Percentiles rank a stretch among this genome's conserved stretches.
These are phyloP conservation scores for Zaprionus davidi DNA, from an alignment of 1,140 invertebrate genomes.

Conservation along the genomic window DNA sequence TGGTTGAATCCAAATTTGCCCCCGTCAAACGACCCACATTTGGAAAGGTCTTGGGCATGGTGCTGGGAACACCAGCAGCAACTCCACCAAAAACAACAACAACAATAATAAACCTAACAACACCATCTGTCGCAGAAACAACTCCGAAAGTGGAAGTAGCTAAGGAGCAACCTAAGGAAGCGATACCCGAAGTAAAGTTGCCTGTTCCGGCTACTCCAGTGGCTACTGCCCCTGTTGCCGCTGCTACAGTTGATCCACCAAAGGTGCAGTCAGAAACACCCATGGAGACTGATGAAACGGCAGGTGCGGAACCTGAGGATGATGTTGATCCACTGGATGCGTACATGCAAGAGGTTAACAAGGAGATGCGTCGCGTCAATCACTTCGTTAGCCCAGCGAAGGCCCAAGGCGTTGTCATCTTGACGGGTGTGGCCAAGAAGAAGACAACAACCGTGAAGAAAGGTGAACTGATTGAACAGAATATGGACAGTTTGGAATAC, in stretches of 20 bases:
- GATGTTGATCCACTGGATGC: conserved; percentile 98
- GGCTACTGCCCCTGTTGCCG: background rate
- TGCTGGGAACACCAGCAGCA: conserved; percentile 10
- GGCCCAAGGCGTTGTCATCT: conserved; percentile 88
- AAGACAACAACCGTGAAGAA: conserved; percentile 89
- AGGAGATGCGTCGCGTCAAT: conserved; percentile 96
- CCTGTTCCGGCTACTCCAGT: background rate
- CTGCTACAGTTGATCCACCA: background rate
- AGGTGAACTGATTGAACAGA: conserved; percentile 98
- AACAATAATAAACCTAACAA: background rate
- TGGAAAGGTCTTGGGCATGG: conserved; percentile 59
- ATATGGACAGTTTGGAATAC: conserved; percentile 98
- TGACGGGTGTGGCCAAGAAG: conserved; percentile 96
- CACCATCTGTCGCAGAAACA: background rate
- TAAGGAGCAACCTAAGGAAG: background rate
- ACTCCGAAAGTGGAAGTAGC: background rate
- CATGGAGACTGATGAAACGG: background rate
- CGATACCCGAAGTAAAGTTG: background rate
- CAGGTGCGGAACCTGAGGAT: conserved; percentile 84
- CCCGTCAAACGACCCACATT: conserved; percentile 68
- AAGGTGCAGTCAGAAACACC: background rate
- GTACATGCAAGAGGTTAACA: conserved; percentile 93
- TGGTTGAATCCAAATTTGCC: conserved; percentile 86
- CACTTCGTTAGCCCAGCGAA: conserved; percentile 85
- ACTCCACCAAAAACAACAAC: background rate